Evolutionary conservation across 2,797 vertebrate species (phyloP), one percentile per base, ranked within the genome.

Genomic region (Gila robusta): DNA sequence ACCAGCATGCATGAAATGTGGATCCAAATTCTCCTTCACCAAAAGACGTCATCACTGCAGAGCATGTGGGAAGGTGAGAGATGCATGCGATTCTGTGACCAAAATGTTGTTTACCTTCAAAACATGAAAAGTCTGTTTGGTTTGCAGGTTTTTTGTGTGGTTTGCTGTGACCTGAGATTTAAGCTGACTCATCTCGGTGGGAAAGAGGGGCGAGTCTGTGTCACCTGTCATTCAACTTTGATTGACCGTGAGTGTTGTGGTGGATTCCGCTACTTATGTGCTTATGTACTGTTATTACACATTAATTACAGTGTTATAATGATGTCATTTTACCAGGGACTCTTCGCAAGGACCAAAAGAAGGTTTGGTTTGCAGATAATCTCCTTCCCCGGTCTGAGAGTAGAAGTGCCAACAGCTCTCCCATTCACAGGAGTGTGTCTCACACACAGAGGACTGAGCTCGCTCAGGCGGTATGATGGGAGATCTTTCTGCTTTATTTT

Each of bases 281-380:
- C n/a, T 66, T 16, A 79, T 66, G 9, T 35, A n/a, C 44, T 23
- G 23, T 81, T 9, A 17, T 19, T 19, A 37, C 59, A 12, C 35
- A 56, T 54, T 41, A 21, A 5, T 32, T 77, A 37, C 16, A 62
- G 5, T 44, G 5, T 26, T 12, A 6, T 21, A 21, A 56, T 70
- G 11, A 66, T 83, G 26, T 49, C 0, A n/a, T 73, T 80, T 79
- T 14, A 71, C n/a, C 86, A 96, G 96, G 92, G 80, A 95, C 93
- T 2, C 96, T 98, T 86, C 97, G 97, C 35, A 95, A 97, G 91
- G 97, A 97, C 70, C 98, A 96, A 90, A 96, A 98, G 90, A 97
- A 97, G 93, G 98, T 99, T 93, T 99, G 98, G 98, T 99, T 99
- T 94, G 98, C 98, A 72, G 98, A 99, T 92, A 97, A 97, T 39